phyloP scores from a whole-genome alignment of 2,888 invertebrate genomes.

The Mesorhabditis belari region DNA sequence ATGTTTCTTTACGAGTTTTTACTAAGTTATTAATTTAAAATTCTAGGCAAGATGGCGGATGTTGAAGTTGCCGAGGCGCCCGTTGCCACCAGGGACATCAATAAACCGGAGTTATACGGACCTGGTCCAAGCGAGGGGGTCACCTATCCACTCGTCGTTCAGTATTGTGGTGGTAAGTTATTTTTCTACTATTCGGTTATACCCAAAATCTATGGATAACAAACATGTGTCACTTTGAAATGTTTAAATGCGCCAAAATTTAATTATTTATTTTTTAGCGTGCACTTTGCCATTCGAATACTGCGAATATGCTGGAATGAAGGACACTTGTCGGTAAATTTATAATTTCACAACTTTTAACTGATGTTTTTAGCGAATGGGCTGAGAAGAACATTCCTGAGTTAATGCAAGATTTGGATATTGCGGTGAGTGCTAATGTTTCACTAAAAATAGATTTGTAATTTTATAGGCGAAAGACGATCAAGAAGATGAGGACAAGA shows the following conservation, averaged over 20 bases:
- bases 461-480: conserved; percentile 9
- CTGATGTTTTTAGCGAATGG: too few species aligned
- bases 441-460: conserved; percentile 8
- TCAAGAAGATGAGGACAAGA: conserved; percentile 13
- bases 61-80: too few species aligned
- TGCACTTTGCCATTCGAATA: conserved; percentile 64
- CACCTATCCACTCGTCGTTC: conserved; percentile 36
- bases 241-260: not conserved
- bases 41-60: too few species aligned
- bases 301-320: conserved; percentile 94
- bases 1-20: too few species aligned
- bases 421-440: not conserved
- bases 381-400: conserved; percentile 85
- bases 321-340: conserved; percentile 82
- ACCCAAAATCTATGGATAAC: not conserved
- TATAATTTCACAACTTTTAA: too few species aligned
- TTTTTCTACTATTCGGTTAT: not conserved
- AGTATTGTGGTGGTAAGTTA: conserved; percentile 42
- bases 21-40: too few species aligned
- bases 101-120: too few species aligned
- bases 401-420: conserved; percentile 74
- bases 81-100: too few species aligned
- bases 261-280: conserved; percentile 15
- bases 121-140: conserved; percentile 30
- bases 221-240: not conserved